These are phyloP conservation scores for Neomicropteryx cornuta DNA, from an alignment of 1,140 invertebrate species.

Conservation along the genomic window DNA sequence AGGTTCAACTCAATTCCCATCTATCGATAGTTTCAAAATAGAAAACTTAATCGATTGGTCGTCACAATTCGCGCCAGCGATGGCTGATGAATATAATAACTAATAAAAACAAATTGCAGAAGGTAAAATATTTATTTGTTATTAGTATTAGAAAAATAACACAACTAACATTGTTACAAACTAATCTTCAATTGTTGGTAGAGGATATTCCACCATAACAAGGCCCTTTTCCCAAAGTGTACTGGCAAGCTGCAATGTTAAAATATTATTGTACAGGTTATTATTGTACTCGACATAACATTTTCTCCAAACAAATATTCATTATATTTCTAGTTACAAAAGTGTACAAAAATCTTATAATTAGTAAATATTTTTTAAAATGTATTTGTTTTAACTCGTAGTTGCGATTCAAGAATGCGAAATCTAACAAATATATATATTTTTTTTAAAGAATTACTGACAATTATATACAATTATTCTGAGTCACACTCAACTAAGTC, in stretches of 20 bases:
- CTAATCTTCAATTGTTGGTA: conserved; percentile 25
- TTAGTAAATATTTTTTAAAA: neutral
- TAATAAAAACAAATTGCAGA: no score
- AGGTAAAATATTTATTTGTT: neutral
- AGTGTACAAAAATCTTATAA: conserved; percentile 2
- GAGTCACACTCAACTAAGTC: no score
- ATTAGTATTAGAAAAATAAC: neutral
- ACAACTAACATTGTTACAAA: conserved; percentile 4
- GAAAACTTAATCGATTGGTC: no score
- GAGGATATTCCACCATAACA: conserved; percentile 46
- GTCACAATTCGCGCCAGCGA: no score
- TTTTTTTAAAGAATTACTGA: no score
- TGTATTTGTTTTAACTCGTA: neutral
- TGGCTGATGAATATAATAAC: no score
- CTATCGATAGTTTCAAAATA: no score
- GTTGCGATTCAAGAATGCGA: neutral
- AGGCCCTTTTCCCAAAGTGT: conserved; percentile 64
- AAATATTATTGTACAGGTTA: no score
- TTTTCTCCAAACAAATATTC: conserved; percentile 7
- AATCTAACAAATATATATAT: neutral
- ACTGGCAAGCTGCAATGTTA: conserved; percentile 43
- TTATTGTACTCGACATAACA: conserved; percentile 10
- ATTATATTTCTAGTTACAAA: conserved; percentile 7
- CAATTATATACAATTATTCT: no score
- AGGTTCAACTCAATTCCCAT: no score